Evolutionary conservation across 1,140 invertebrate species (phyloP).

Genomic region (Zaprionus vittiger): DNA sequence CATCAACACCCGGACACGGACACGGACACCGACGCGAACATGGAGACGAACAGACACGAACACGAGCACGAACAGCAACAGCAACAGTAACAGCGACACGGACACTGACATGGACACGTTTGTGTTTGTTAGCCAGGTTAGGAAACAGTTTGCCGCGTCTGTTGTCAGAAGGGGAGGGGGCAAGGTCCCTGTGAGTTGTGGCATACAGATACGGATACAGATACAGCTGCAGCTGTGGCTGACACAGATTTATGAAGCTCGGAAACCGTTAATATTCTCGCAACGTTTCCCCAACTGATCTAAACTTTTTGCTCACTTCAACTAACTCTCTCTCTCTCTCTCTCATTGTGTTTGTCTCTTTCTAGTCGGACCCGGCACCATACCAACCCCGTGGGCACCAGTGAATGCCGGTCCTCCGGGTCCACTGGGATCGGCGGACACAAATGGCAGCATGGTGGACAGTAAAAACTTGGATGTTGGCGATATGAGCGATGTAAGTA

Average conservation of each 20-base stretch:
- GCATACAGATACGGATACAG: no score
- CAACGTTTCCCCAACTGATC: conserved; percentile 5
- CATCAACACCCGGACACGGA: conserved; percentile 39
- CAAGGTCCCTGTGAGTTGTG: no score
- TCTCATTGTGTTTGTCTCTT: conserved; percentile 22
- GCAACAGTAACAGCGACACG: neutral
- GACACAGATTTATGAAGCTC: conserved; percentile 47
- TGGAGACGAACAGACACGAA: neutral
- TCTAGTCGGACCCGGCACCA: conserved; percentile 91
- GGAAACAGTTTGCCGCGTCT: neutral
- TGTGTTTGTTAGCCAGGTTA: conserved; percentile 34
- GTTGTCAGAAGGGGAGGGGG: neutral
- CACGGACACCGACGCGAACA: neutral
- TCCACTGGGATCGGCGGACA: conserved; percentile 89
- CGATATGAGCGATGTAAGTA: conserved; percentile 91
- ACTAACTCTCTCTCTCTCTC: conserved; percentile 8
- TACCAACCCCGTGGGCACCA: conserved; percentile 94
- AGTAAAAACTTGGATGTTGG: conserved; percentile 93
- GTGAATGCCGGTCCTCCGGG: conserved; percentile 85
- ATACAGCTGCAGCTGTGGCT: no score
- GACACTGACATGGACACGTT: neutral
- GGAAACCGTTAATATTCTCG: conserved; percentile 7
- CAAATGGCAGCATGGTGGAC: conserved; percentile 91
- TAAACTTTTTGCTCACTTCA: neutral
- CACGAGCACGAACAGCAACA: neutral